Conservation (phyloP, 2,888 invertebrate species). For the Amorpha juglandis region DNA sequence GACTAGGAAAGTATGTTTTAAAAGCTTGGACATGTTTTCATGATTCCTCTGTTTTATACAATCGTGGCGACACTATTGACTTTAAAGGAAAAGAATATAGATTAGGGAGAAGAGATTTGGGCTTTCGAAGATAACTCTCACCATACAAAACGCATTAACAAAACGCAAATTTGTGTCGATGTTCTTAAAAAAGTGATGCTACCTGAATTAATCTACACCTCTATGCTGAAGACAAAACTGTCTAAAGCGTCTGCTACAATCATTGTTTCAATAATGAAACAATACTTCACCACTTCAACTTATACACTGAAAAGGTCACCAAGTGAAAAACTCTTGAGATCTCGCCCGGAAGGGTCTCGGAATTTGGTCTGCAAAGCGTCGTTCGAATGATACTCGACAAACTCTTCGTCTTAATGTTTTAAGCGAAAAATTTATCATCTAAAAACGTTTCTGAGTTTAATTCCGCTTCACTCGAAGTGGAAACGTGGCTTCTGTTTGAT, state of each 20-base stretch:
- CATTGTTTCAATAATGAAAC: background rate
- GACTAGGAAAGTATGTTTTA: no score
- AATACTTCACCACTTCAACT: background rate
- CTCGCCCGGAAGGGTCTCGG: conserved; percentile 8
- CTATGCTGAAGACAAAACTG: no score
- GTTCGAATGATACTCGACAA: conserved; percentile 2
- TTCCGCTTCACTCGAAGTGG: background rate
- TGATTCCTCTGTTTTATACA: no score
- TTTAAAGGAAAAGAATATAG: no score
- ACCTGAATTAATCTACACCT: no score
- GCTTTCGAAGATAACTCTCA: no score
- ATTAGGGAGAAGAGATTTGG: no score
- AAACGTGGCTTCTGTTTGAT: conserved; percentile 11
- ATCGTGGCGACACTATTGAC: no score
- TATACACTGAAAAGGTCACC: background rate
- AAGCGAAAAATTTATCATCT: conserved; percentile 19
- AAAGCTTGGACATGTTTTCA: no score
- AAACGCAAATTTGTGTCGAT: no score
- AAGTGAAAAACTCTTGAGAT: background rate
- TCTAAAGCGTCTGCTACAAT: background rate
- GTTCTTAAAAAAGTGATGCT: no score
- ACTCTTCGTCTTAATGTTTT: conserved; percentile 14
- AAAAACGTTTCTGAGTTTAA: conserved; percentile 7
- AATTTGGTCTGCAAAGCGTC: conserved; percentile 19
- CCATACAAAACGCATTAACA: no score